A percentile compares a stretch with the other conserved stretches of the same genome.
phyloP scores from a whole-genome alignment of 2,888 invertebrate genomes.

The Sarcophaga rosellei region DNA sequence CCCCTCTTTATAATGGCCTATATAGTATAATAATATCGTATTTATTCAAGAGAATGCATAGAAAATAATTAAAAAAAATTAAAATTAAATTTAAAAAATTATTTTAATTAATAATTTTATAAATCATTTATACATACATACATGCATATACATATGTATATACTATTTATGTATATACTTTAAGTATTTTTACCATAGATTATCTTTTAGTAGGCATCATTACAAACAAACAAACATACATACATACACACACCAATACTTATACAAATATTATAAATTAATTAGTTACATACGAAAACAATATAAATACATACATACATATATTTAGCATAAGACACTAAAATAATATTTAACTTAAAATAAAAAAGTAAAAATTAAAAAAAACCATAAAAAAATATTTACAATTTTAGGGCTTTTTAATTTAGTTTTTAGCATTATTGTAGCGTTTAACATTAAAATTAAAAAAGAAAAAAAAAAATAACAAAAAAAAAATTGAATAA shows the following conservation, averaged over 20 bases:
- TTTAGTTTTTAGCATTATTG: slow-evolving; percentile 51
- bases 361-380: background rate
- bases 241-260: too few relatives aligned
- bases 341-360: slow-evolving; percentile 8
- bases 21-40: background rate
- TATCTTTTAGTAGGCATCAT: background rate
- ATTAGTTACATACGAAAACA: background rate
- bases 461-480: slow-evolving; percentile 13
- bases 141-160: too few relatives aligned
- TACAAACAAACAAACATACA: background rate
- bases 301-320: slow-evolving; percentile 26
- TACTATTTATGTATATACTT: too few relatives aligned
- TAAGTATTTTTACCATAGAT: slow-evolving; percentile 2
- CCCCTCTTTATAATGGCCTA: slow-evolving; percentile 31
- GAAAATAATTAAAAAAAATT: too few relatives aligned
- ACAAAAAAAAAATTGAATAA: background rate
- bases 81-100: too few relatives aligned
- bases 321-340: background rate
- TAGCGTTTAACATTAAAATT: slow-evolving; percentile 31
- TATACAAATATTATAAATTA: too few relatives aligned
- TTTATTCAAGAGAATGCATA: background rate
- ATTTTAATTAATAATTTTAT: too few relatives aligned
- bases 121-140: too few relatives aligned
- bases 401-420: slow-evolving; percentile 40
- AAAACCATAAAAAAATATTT: slow-evolving; percentile 18